Evolutionary conservation across 2,113 vertebrate species (phyloP).

Genomic region (Melanocharis versteri): DNA sequence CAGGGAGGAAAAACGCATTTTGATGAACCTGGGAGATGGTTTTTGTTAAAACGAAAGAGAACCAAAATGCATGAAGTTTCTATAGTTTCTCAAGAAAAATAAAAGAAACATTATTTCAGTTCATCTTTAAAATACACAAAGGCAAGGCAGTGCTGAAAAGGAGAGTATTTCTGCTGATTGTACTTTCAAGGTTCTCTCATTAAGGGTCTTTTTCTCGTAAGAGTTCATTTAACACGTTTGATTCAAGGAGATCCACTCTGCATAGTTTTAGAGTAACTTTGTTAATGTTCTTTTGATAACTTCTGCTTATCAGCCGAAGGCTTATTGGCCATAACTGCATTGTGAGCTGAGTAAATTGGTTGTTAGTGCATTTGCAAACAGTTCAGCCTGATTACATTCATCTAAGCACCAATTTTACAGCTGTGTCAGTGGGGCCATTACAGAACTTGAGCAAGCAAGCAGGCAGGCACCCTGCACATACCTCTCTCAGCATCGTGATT

Average conservation of each 20-base stretch:
- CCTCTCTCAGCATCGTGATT: not conserved
- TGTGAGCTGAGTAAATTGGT: not conserved
- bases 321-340: not conserved
- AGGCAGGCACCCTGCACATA: constrained; percentile 4
- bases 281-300: constrained; percentile 16
- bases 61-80: not conserved
- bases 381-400: not conserved
- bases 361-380: not conserved
- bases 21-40: not conserved
- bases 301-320: not conserved
- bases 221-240: not conserved
- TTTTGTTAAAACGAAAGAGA: not conserved
- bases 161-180: not conserved
- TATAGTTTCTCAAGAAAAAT: not conserved
- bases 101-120: not conserved
- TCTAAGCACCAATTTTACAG: constrained; percentile 29
- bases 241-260: not conserved
- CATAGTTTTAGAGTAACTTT: not conserved
- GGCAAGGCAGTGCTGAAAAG: not conserved
- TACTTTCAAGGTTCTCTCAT: not conserved
- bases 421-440: constrained; percentile 2
- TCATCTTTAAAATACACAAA: not conserved
- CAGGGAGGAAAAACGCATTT: accelerated
- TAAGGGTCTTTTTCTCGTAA: not conserved
- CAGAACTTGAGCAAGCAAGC: not conserved